Percentiles rank a stretch among this genome's conserved stretches.
phyloP scores from a whole-genome alignment of 2,113 vertebrate species.

The Tragelaphus imberbis region DNA sequence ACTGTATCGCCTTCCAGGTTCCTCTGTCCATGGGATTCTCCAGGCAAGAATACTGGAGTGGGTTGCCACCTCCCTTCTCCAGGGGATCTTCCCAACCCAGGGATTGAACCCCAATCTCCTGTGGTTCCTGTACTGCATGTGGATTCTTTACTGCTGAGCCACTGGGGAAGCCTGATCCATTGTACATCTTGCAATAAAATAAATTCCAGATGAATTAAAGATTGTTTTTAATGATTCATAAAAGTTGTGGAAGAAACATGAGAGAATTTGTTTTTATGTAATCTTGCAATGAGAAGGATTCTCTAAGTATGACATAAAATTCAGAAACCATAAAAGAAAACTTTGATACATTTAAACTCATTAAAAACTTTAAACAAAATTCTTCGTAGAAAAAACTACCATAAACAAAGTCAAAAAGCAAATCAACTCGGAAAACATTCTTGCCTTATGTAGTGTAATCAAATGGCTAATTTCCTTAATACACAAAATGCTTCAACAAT shows the following conservation, averaged over 20 bases:
- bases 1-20: background rate
- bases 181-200: conserved; percentile 6
- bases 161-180: background rate
- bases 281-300: background rate
- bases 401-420: background rate
- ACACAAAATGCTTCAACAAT: background rate
- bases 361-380: background rate
- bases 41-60: background rate
- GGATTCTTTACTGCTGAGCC: background rate
- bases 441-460: background rate
- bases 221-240: conserved; percentile 25
- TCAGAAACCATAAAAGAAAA: conserved; percentile 25
- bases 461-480: background rate
- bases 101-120: background rate
- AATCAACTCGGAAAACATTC: background rate
- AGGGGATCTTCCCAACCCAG: background rate
- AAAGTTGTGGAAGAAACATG: background rate
- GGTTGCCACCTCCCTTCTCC: background rate
- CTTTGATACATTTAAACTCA: background rate
- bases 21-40: background rate
- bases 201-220: conserved; percentile 40
- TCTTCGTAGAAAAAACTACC: background rate
- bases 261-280: background rate
- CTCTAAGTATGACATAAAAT: conserved; percentile 3
- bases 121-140: background rate